Evolutionary conservation across 1,140 invertebrate species (phyloP).

Genomic region (Eulimnadia texana): DNA sequence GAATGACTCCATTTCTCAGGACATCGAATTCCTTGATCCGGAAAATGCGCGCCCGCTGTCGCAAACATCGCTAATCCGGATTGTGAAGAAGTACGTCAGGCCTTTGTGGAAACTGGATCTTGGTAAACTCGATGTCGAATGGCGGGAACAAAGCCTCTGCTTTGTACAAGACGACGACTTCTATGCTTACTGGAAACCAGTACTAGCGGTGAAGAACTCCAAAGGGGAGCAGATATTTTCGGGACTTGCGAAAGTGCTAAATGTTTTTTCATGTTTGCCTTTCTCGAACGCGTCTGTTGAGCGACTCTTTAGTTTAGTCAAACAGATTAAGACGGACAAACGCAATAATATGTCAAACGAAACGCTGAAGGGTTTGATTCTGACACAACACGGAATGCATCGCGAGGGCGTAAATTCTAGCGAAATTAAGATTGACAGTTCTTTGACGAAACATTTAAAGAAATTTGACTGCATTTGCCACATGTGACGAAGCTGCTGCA

Average conservation of each 20-base stretch:
- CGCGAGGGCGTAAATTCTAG: too few relatives aligned
- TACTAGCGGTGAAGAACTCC: background rate
- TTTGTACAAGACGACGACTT: background rate
- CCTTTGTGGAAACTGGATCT: background rate
- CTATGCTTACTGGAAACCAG: background rate
- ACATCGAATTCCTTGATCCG: background rate
- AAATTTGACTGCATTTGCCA: too few relatives aligned
- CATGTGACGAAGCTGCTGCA: too few relatives aligned
- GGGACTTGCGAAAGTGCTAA: background rate
- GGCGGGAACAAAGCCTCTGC: background rate
- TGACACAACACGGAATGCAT: background rate
- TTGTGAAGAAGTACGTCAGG: background rate
- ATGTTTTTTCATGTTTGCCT: conserved; percentile 2
- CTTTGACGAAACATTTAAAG: too few relatives aligned
- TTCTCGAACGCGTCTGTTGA: conserved; percentile 2
- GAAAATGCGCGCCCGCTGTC: background rate
- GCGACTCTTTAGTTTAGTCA: conserved; percentile 5
- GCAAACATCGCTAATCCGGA: background rate
- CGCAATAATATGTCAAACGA: background rate
- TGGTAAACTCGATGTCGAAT: conserved; percentile 1
- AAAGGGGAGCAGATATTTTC: background rate
- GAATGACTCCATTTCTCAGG: background rate
- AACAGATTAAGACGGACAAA: conserved; percentile 1
- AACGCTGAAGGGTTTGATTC: background rate
- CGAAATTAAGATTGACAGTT: too few relatives aligned